These are phyloP conservation scores for Drosophila silvestris DNA, from an alignment of 2,888 invertebrate species.

Conservation along the genomic window DNA sequence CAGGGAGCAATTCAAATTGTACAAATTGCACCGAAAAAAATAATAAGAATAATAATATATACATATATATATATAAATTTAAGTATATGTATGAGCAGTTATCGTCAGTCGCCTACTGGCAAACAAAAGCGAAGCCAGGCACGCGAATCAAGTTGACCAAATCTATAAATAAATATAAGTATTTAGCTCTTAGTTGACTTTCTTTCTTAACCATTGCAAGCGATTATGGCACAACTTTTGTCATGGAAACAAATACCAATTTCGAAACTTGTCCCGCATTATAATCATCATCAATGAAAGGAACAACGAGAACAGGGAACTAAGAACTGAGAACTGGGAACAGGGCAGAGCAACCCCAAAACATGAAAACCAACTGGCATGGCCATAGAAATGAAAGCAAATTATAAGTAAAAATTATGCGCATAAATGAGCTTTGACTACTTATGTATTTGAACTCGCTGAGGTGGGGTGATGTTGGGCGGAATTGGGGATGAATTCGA, in stretches of 20 bases:
- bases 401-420: constrained; percentile 72
- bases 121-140: neutral
- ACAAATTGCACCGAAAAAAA: neutral
- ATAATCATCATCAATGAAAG: constrained; percentile 49
- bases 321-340: constrained; percentile 4
- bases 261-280: constrained; percentile 44
- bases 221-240: constrained; percentile 66
- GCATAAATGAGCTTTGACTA: constrained; percentile 72
- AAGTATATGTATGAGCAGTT: neutral
- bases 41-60: neutral
- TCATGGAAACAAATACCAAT: constrained; percentile 62
- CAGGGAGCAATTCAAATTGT: constrained; percentile 4
- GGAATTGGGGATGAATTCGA: neutral
- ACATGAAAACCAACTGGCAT: constrained; percentile 5
- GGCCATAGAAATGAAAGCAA: constrained; percentile 47
- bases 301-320: constrained; percentile 11
- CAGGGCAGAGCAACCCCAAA: constrained; percentile 18
- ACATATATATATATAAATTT: neutral
- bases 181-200: constrained; percentile 44
- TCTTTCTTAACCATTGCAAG: constrained; percentile 27
- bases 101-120: neutral
- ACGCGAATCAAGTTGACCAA: constrained; percentile 31
- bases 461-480: neutral
- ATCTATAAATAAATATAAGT: constrained; percentile 60
- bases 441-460: constrained; percentile 56